Base-by-base conservation (phyloP, 92 coral and sea anemone genomes). In the Actinostola sp. region DNA sequence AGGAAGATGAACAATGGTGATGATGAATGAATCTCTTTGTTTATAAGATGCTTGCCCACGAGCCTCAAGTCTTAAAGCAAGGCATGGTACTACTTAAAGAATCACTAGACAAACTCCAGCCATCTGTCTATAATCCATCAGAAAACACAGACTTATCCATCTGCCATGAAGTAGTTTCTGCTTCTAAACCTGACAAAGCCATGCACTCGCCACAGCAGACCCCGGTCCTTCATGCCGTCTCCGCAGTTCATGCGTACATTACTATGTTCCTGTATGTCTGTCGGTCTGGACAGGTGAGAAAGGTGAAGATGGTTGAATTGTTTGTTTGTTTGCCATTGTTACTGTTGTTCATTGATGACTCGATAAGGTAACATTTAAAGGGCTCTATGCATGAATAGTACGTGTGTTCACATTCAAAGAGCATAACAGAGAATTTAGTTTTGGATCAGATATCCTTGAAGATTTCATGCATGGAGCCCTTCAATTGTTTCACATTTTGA, bases 201-300 rank as follows among this genome's bases (percentile, higher is more conserved):
- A 72, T 83, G 86, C 69, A 81, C 51, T 94, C 98, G 2, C 73
- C 84, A 9, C 98, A 94, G 73, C 95, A 82, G 14, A 91, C 98
- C 9, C 98, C 98, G 1, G 61, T 91, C 14, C 83, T 91, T 20
- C 98, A 94, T 51, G 89, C 90, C 14, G 83, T 88, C 51, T 81
- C 91, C 23, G 98, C 97, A 14, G 89, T 87, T 7, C 97, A 91
- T 78, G 96, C 98, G n/a, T 91, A 85, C 60, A 80, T 94, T 59
- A 81, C 92, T 66, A 91, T 91, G 98, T 94, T 94, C 71, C 86
- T 92, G n/a, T 83, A 94, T 64, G 84, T 84, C 19, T 85, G 98
- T 77, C 81, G 88, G 38, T 93, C 93, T 6, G 93, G 94, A 23
- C 97, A 90, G 86, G 97, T 90, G 67, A 75, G 89, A 57, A 50